Evolutionary conservation across 2,888 invertebrate species (phyloP).

Genomic region (Caenorhabditis becei): DNA sequence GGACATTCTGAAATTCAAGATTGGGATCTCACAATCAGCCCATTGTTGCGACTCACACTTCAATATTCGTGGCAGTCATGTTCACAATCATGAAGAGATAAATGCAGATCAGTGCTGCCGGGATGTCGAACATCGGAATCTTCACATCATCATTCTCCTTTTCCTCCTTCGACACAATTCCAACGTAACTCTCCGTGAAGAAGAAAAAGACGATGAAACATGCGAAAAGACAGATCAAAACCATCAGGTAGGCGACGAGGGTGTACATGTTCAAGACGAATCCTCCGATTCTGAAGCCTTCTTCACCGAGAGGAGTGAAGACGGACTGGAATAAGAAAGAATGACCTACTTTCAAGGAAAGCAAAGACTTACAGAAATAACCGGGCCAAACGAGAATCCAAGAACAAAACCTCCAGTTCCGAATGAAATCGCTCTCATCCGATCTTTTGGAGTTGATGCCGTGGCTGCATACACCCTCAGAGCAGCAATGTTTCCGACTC

Average conservation of each 20-base stretch:
- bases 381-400: conserved; percentile 69
- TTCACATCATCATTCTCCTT: conserved; percentile 31
- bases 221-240: conserved; percentile 44
- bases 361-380: conserved; percentile 62
- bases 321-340: no score
- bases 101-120: conserved; percentile 55
- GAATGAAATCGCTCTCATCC: conserved; percentile 66
- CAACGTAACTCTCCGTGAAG: conserved; percentile 69
- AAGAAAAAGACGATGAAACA: conserved; percentile 56
- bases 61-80: conserved; percentile 57
- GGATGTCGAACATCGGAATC: conserved; percentile 54
- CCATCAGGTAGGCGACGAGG: conserved; percentile 64
- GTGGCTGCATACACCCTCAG: conserved; percentile 65
- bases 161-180: conserved; percentile 64
- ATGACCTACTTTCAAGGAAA: no score
- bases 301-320: conserved; percentile 66
- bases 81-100: conserved; percentile 61
- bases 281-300: conserved; percentile 39
- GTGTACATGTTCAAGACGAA: conserved; percentile 65
- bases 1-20: conserved; percentile 68
- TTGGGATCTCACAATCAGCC: no score
- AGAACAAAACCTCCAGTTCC: conserved; percentile 68
- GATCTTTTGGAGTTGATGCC: conserved; percentile 66
- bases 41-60: conserved; percentile 67
- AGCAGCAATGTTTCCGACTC: conserved; percentile 67